phyloP scores from a whole-genome alignment of 2,113 vertebrate species.

The Oreochromis spilurus region DNA sequence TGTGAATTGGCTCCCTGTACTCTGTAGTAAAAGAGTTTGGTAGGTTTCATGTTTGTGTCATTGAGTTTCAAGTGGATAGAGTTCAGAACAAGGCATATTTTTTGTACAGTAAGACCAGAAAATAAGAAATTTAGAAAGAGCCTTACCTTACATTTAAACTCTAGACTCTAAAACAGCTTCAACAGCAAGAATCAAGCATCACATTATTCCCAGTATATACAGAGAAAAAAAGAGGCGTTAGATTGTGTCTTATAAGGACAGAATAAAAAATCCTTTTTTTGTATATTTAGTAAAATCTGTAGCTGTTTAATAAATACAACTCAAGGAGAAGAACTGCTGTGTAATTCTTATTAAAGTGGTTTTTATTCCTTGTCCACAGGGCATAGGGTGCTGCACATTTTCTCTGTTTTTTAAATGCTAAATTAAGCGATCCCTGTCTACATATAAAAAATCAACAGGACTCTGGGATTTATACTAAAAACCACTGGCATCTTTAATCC shows the following conservation, averaged over 20 bases:
- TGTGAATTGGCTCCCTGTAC: constrained; percentile 80
- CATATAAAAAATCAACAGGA: background rate
- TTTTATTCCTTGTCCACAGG: background rate
- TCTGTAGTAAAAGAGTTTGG: constrained; percentile 8
- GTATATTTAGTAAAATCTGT: background rate
- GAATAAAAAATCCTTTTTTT: background rate
- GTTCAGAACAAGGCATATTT: background rate
- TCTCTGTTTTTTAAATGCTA: background rate
- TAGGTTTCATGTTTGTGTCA: background rate
- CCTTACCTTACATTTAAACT: background rate
- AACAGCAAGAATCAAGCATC: background rate
- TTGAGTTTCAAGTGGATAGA: background rate
- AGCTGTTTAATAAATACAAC: background rate
- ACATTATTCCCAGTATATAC: background rate
- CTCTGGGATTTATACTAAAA: background rate
- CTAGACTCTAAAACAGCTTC: background rate
- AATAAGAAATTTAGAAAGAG: background rate
- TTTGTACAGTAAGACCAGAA: background rate
- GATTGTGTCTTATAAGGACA: background rate
- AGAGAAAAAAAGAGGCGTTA: background rate
- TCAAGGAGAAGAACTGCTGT: background rate
- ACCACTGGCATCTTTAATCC: background rate
- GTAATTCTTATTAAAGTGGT: background rate
- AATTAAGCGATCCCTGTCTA: background rate
- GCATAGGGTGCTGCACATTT: background rate